Base-by-base conservation (phyloP, 1,140 invertebrate genomes). In the Nixonia krombeini region DNA sequence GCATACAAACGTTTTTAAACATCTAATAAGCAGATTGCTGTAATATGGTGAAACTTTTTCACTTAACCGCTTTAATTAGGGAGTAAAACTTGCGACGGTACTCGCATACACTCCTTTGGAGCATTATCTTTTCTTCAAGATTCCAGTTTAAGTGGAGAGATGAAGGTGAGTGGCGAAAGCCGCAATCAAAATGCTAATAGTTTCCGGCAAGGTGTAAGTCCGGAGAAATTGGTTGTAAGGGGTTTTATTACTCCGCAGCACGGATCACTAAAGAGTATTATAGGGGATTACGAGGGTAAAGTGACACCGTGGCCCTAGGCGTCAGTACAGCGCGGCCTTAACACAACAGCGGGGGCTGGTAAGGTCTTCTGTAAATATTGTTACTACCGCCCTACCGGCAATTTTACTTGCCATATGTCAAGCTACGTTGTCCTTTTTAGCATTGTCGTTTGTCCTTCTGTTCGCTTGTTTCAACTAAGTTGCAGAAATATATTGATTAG, bases 301-400 rank as follows among this genome's bases (percentile, higher is more conserved):
- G 81, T 81, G 79, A 77, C 75, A 79, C 79, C 73, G 69, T 71
- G 64, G 72, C 75, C 70, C 68, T 50, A 71, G 68, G 67, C 70
- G 49, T 62, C 66, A 66, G 71, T 72, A 70, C 62, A 64, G 67
- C 62, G 69, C 65, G 81, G 80, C 84, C 83, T 84, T 84, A 79
- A 82, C 82, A 85, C 84, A 84, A 85, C 83, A 85, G 61, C 62
- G 67, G 74, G 74, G 74, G 73, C 71, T 75, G 72, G 65, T 67
- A 37, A 61, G 73, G 68, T 62, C 82, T 82, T 84, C 71, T 68
- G 79, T 85, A 85, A 85, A 85, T 85, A 85, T 85, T 85, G 78
- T 85, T 85, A 84, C 82, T 83, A 51, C 66, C 75, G 66, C 77
- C 80, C 82, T 74, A 75, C 66, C 65, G 70, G 77, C 81, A 84